phyloP scores from a whole-genome alignment of 2,113 vertebrate species.

The Oophaga pumilio region DNA sequence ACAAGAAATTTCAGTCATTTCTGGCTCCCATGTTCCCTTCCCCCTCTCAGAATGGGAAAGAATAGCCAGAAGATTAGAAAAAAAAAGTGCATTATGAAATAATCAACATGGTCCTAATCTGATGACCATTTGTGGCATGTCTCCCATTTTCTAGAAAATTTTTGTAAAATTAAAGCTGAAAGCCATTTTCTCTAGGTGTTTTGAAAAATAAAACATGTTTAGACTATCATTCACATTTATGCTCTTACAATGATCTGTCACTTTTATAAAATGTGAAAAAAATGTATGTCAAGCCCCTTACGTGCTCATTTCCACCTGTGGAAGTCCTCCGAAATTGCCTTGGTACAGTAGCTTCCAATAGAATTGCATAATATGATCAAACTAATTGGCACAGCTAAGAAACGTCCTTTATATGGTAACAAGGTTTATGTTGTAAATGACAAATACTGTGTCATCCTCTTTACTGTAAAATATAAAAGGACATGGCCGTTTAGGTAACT shows the following conservation, averaged over 20 bases:
- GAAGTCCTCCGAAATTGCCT: not conserved
- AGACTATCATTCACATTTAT: not conserved
- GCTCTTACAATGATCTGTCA: not conserved
- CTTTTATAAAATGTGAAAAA: not conserved
- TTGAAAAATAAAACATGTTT: not conserved
- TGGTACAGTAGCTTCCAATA: not conserved
- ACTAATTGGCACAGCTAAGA: constrained; percentile 36
- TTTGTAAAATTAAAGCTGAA: not conserved
- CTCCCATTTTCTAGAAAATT: too few species aligned
- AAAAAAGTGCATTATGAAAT: too few species aligned
- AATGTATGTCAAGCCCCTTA: not conserved
- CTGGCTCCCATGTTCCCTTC: too few species aligned
- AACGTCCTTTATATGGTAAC: constrained; percentile 29
- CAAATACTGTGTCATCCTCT: constrained; percentile 27
- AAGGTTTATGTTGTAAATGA: constrained; percentile 43
- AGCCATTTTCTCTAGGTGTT: not conserved
- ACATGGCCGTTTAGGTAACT: constrained; percentile 16
- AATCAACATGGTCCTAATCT: too few species aligned
- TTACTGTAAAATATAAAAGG: not conserved
- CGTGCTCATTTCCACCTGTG: not conserved
- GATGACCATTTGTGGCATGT: too few species aligned
- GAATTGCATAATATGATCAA: constrained; percentile 32
- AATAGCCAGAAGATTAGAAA: too few species aligned
- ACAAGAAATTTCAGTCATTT: too few species aligned
- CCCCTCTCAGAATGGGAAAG: too few species aligned